Percentiles rank a stretch among this genome's conserved stretches.
These are phyloP conservation scores for Cairina moschata DNA, from an alignment of 2,113 vertebrate genomes.

Conservation along the genomic window DNA sequence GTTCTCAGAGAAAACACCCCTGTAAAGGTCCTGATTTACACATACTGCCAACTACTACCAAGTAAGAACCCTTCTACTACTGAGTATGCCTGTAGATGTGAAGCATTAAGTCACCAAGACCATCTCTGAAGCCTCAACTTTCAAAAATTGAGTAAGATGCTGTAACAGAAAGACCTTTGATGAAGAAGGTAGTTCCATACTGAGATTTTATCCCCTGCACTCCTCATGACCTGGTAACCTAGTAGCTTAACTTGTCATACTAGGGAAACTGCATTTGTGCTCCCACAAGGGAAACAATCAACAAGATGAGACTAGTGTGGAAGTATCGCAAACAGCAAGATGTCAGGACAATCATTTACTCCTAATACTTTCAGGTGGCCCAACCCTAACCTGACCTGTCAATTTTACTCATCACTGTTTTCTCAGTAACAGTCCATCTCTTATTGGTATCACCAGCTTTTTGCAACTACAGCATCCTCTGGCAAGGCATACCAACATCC, in stretches of 20 bases:
- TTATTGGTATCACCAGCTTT: background rate
- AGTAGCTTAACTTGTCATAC: background rate
- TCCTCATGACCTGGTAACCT: background rate
- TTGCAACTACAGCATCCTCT: background rate
- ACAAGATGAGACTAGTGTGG: background rate
- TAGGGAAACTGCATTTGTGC: background rate
- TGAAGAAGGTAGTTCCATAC: background rate
- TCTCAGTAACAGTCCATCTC: background rate
- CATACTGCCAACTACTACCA: background rate
- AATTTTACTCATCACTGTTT: background rate
- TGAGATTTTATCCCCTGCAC: background rate
- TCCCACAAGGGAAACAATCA: background rate
- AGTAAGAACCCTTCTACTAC: background rate
- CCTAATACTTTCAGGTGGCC: background rate
- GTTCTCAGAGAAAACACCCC: background rate
- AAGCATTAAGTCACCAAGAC: background rate
- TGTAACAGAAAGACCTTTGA: background rate
- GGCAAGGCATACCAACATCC: background rate
- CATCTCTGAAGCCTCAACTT: background rate
- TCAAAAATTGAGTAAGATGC: background rate
- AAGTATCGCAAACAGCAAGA: background rate
- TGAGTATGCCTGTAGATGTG: background rate
- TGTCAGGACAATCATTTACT: background rate
- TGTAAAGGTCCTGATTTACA: background rate
- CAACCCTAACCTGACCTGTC: background rate